These are phyloP conservation scores for Andrena camellia DNA, from an alignment of 2,888 invertebrate genomes.

Conservation along the genomic window DNA sequence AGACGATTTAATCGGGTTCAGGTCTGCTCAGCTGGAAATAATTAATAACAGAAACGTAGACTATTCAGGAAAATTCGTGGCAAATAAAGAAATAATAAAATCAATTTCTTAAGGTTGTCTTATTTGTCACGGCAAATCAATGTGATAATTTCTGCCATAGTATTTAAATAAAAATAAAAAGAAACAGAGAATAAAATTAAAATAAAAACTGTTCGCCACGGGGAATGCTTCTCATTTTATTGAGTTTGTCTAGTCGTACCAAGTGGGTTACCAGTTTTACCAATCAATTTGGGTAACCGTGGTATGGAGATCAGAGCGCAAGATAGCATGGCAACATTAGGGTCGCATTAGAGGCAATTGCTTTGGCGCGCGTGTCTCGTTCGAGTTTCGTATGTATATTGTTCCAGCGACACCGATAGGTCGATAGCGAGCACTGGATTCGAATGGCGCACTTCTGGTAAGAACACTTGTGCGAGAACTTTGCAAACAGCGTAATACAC, in stretches of 20 bases:
- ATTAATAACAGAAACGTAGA: no score
- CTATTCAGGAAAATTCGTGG: no score
- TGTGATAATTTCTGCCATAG: no score
- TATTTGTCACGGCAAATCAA: no score
- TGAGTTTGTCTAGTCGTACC: conserved; percentile 10
- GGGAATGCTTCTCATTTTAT: neutral
- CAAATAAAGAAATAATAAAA: no score
- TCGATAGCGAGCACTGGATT: conserved; percentile 16
- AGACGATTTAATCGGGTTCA: no score
- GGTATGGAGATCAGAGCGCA: conserved; percentile 34
- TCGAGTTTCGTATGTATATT: conserved; percentile 48
- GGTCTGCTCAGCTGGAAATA: no score
- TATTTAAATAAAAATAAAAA: no score
- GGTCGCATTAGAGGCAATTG: conserved; percentile 61
- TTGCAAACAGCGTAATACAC: conserved; percentile 21
- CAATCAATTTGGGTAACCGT: conserved; percentile 44
- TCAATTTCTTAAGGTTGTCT: no score
- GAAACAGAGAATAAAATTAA: neutral
- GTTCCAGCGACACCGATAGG: conserved; percentile 31
- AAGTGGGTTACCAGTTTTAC: conserved; percentile 12
- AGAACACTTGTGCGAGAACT: conserved; percentile 20
- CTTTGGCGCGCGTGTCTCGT: conserved; percentile 61
- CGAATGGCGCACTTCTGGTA: conserved; percentile 32
- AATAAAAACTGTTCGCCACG: neutral
- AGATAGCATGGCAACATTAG: conserved; percentile 57